phyloP scores from a whole-genome alignment of 2,113 vertebrate species.

The Elachura formosa region DNA sequence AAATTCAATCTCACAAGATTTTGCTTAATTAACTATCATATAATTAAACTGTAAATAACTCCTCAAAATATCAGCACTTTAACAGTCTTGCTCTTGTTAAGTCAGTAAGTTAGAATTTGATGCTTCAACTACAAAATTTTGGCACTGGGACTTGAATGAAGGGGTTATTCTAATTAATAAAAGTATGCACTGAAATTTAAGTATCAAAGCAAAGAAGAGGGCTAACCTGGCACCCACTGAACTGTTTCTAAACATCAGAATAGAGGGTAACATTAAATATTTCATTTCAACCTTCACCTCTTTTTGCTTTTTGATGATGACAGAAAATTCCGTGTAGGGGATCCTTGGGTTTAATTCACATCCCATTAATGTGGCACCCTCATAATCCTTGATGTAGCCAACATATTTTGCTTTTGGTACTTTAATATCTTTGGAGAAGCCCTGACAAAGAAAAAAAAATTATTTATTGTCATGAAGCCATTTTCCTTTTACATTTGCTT shows the following conservation, averaged over 20 bases:
- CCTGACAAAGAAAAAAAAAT: conserved; percentile 64
- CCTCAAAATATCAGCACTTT: neutral
- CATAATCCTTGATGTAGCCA: conserved; percentile 98
- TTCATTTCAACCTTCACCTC: conserved; percentile 76
- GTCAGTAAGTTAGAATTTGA: neutral
- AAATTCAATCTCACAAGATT: neutral
- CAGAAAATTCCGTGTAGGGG: conserved; percentile 96
- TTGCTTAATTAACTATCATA: neutral
- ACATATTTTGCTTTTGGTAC: conserved; percentile 94
- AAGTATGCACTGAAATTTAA: neutral
- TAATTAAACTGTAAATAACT: neutral
- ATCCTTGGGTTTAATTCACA: conserved; percentile 97
- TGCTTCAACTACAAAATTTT: neutral
- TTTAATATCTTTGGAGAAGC: conserved; percentile 99
- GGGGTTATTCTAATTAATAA: neutral
- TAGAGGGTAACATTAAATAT: neutral
- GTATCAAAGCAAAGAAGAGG: neutral
- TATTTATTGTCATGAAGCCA: neutral
- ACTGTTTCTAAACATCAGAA: neutral
- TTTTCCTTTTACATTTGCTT: neutral
- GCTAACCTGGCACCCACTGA: neutral
- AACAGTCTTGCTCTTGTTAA: neutral
- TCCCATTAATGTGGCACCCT: conserved; percentile 97
- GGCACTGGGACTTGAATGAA: neutral
- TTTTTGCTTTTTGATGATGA: conserved; percentile 99